Base-by-base conservation (phyloP, 2,113 vertebrate genomes). In the Brachirus orientalis region DNA sequence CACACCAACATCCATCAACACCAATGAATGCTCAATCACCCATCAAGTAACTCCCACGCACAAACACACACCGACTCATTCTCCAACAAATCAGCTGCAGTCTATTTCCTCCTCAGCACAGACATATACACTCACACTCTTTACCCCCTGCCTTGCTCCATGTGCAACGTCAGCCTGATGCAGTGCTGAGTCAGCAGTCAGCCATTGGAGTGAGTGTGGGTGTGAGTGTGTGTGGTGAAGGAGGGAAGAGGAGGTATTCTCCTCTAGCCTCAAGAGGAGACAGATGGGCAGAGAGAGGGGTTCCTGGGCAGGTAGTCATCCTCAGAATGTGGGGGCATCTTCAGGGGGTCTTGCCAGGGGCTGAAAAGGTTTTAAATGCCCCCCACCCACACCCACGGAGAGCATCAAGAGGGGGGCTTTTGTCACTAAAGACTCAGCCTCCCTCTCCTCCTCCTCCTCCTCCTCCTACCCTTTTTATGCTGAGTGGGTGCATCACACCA, bases 281-380 rank as follows among this genome's bases (percentile, higher is more conserved):
- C 92, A 92, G 91, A 93, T 94, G 91, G 91, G 84, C 63, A 66
- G 62, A 87, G 72, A 82, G 73, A 72, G 3, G 78, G 81, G 82
- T 82, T 91, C 91, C 90, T 89, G 88, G 88, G 90, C 90, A 92
- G 93, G 92, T 92, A 93, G 91, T 90, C 83, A 94, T 93, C 85
- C 79, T 66, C 64, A 91, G 91, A 91, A 93, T 94, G 91, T 63
- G 75, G 83, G 71, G 87, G 88, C 22, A 69, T 89, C 82, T 79
- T 67, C 3, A 51, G 81, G 89, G 82, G 88, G 71, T 77, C 82
- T 86, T 68, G 71, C 80, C 56, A 74, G 61, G 80, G 75, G 83
- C 75, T 89, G 86, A 90, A 90, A 83, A 79, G 75, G 66, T 63
- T 87, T 84, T 89, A 87, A 89, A 85, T 88, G 73, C 65, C 79